Base-by-base conservation (phyloP, 2,113 vertebrate species). In the Istiophorus platypterus region DNA sequence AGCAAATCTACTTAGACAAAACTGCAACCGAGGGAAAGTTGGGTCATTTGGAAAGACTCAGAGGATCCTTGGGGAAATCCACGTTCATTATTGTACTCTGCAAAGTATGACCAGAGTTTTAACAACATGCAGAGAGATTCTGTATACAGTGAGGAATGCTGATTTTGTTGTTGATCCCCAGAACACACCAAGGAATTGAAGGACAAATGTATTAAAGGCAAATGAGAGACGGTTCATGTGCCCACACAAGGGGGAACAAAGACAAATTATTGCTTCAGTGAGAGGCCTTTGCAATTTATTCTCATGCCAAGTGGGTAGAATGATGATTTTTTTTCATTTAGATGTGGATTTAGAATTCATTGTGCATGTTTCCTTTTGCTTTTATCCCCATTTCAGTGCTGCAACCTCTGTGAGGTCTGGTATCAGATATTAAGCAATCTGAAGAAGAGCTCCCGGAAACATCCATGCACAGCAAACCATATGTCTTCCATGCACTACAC, bases 1-100 rank as follows among this genome's bases (percentile, higher is more conserved):
- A 41, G 85, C 62, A 81, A 89, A 90, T 78, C 72, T 76, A 69
- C 81, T 71, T 29, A 27, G 74, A 86, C 68, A 83, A 82, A 73
- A 81, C 76, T 79, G 72, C 71, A 84, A 70, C 83, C 67, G 56
- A 88, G 69, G 64, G 49, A 81, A 89, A 78, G 59, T 67, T 66
- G 65, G 52, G 41, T 84, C 63, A 56, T 62, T 18, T 78, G 65
- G 75, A 51, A 66, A 76, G 76, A 73, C 41, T 63, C 22, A 0
- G 15, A 73, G 81, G 59, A 45, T 74, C 68, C 77, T n/a, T 41
- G 34, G 74, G 51, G 66, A 78, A 54, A 74, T 59, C 63, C 17
- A 20, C 1, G 2, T 58, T 72, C n/a, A 22, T 49, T 74, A 29
- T 83, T 39, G 41, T n/a, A 47, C 11, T 71, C 64, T 27, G 34